These are phyloP conservation scores for Actinostola sp. DNA, from an alignment of 92 coral and sea anemone species.

Conservation along the genomic window DNA sequence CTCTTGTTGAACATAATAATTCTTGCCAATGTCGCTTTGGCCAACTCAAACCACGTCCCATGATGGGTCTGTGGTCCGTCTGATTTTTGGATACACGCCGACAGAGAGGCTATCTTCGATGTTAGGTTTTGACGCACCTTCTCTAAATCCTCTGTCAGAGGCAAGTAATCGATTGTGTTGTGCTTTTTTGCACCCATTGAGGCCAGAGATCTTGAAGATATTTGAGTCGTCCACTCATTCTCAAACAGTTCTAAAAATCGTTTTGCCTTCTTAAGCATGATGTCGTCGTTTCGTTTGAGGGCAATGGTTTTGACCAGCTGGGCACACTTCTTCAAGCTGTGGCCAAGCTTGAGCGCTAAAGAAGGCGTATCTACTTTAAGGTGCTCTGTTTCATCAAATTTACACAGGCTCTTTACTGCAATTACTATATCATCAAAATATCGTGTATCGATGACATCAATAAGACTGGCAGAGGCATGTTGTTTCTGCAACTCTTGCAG, in stretches of 20 bases:
- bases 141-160: conserved; percentile 27
- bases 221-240: conserved; percentile 35
- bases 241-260: conserved; percentile 39
- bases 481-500: background rate
- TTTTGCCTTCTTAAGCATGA: background rate
- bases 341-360: conserved; percentile 44
- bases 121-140: conserved; percentile 5
- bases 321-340: conserved; percentile 37
- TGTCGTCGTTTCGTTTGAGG: conserved; percentile 12
- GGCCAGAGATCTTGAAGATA: conserved; percentile 36
- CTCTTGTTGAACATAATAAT: conserved; percentile 55
- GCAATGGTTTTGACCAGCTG: conserved; percentile 20
- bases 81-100: background rate
- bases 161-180: conserved; percentile 29
- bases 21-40: conserved; percentile 44
- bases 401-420: conserved; percentile 14
- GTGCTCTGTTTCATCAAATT: background rate
- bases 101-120: background rate
- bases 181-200: conserved; percentile 32
- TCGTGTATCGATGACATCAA: conserved; percentile 14
- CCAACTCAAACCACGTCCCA: conserved; percentile 30
- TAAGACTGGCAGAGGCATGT: background rate
- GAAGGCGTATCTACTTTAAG: conserved; percentile 4
- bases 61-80: too few species aligned
- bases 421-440: conserved; percentile 14